These are phyloP conservation scores for Rhea americana DNA, from an alignment of 2,113 vertebrate species.

Conservation along the genomic window DNA sequence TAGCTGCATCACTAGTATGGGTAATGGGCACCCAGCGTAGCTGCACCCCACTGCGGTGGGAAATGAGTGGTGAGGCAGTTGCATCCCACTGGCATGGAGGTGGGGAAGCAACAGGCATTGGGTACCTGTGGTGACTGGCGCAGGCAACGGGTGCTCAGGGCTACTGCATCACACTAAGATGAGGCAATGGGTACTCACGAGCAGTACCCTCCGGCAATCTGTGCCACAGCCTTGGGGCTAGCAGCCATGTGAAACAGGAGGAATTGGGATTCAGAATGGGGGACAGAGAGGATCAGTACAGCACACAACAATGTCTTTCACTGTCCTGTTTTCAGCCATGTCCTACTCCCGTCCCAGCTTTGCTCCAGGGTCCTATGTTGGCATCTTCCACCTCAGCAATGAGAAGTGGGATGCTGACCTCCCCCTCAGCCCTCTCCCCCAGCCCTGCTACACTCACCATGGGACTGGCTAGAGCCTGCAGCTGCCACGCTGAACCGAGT, in stretches of 20 bases:
- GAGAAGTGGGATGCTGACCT: neutral
- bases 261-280: neutral
- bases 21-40: neutral
- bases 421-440: neutral
- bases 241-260: neutral
- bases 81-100: neutral
- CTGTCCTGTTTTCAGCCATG: rapidly evolving
- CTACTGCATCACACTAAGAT: too few species aligned
- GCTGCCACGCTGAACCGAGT: constrained; percentile 87
- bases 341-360: neutral
- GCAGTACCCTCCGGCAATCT: neutral
- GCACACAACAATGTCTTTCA: neutral
- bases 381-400: neutral
- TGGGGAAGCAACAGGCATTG: neutral
- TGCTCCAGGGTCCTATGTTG: neutral
- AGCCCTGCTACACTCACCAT: constrained; percentile 70
- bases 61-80: too few species aligned
- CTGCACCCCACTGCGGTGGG: neutral
- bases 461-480: constrained; percentile 84
- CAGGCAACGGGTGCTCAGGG: too few species aligned
- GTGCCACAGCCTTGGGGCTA: neutral
- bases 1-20: neutral
- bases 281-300: neutral
- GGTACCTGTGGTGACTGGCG: neutral
- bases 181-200: rapidly evolving